Conservation (phyloP, 2,888 invertebrate genomes). For the Philopedon plagiatum region DNA sequence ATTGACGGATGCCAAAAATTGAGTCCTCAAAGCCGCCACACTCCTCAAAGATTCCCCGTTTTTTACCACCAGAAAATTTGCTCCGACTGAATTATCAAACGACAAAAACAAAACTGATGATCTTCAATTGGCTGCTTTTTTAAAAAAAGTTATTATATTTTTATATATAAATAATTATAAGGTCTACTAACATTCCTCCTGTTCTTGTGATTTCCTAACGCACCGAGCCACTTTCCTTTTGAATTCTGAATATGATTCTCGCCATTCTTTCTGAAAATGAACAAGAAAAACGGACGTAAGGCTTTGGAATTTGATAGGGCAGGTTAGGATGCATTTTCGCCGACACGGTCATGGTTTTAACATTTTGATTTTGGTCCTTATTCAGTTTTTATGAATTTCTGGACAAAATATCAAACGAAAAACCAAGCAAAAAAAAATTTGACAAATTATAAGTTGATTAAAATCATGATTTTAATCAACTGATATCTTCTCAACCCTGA, state of each 20-base stretch:
- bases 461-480: too few relatives aligned
- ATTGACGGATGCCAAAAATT: not conserved
- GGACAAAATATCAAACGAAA: too few relatives aligned
- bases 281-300: slow-evolving; percentile 1
- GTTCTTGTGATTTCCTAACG: slow-evolving; percentile 99
- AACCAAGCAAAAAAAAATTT: too few relatives aligned
- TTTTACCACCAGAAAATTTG: not conserved
- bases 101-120: slow-evolving; percentile 29
- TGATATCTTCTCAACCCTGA: too few relatives aligned
- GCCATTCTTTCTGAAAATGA: slow-evolving; percentile 95
- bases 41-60: not conserved
- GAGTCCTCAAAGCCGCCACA: not conserved
- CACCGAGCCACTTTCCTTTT: slow-evolving; percentile 98
- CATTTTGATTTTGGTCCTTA: too few relatives aligned
- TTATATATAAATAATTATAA: slow-evolving; percentile 51
- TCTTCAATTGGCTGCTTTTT: slow-evolving; percentile 47
- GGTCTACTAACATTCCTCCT: slow-evolving; percentile 95
- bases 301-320: not conserved
- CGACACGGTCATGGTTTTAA: too few relatives aligned
- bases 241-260: slow-evolving; percentile 97
- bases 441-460: too few relatives aligned
- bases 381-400: too few relatives aligned
- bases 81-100: not conserved
- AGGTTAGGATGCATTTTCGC: too few relatives aligned
- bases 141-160: slow-evolving; percentile 52